Conservation (phyloP, 1,140 invertebrate species). For the Paramacrobiotus metropolitanus region DNA sequence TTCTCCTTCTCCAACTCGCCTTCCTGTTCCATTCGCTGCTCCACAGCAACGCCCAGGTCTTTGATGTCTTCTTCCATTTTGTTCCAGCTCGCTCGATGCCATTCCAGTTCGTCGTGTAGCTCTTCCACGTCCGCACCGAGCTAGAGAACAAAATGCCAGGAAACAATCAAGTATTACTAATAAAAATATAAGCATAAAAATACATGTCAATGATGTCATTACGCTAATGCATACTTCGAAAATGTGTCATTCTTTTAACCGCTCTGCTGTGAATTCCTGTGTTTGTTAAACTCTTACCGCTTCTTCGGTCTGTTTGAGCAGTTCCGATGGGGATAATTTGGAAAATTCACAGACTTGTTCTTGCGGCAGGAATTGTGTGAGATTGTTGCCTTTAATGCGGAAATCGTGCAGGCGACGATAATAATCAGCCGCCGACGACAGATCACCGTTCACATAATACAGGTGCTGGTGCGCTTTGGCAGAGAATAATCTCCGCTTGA, state of each 20-base stretch:
- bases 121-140: neutral
- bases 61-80: neutral
- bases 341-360: conserved; percentile 86
- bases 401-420: neutral
- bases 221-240: no score
- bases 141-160: neutral
- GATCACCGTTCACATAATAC: neutral
- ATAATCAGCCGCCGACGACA: neutral
- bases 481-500: neutral
- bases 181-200: no score
- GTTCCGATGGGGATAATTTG: conserved; percentile 50
- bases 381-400: conserved; percentile 34
- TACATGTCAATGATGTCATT: no score
- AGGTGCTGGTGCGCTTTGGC: neutral
- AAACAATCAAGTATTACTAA: no score
- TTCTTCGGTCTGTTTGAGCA: conserved; percentile 58
- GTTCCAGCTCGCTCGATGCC: neutral
- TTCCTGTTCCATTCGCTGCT: neutral
- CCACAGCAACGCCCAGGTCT: neutral
- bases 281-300: no score
- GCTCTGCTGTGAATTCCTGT: no score
- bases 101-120: neutral
- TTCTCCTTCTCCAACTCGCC: neutral
- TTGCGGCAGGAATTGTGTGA: conserved; percentile 88
- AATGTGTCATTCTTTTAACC: no score